Conservation (phyloP, 2,888 invertebrate genomes). For the Drosophila pegasa region DNA sequence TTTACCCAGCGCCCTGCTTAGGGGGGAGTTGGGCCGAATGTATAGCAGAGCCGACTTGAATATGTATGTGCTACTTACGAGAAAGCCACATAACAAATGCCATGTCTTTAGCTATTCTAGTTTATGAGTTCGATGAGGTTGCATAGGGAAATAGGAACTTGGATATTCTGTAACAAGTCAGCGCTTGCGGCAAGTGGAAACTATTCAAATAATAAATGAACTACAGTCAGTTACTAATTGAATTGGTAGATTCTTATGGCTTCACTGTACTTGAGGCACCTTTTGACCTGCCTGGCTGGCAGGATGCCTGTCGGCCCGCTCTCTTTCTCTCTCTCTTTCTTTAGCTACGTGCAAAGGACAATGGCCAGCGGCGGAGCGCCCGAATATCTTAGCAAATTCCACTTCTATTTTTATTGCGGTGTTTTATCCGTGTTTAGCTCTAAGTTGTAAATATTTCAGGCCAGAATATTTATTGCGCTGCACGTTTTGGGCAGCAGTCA, state of each 20-base stretch:
- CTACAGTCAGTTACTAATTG: background rate
- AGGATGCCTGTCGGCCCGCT: background rate
- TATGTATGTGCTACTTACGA: slow-evolving; percentile 9
- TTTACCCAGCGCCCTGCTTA: slow-evolving; percentile 5
- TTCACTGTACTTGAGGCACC: slow-evolving; percentile 23
- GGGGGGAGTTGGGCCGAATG: background rate
- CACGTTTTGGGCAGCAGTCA: slow-evolving; percentile 48
- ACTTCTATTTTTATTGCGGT: slow-evolving; percentile 31
- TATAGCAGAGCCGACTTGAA: slow-evolving; percentile 6
- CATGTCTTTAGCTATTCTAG: background rate
- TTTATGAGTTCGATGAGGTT: slow-evolving; percentile 6
- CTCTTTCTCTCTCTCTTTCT: slow-evolving; percentile 20
- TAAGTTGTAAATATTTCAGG: slow-evolving; percentile 52
- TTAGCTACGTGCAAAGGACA: slow-evolving; percentile 65
- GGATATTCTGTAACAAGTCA: background rate
- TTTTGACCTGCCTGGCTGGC: slow-evolving; percentile 11
- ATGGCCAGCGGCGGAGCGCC: slow-evolving; percentile 28
- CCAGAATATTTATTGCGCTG: slow-evolving; percentile 65
- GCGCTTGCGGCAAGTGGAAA: background rate
- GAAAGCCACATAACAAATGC: background rate
- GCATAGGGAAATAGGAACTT: background rate
- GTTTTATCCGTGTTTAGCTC: slow-evolving; percentile 42
- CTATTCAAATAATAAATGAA: background rate
- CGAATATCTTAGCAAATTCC: slow-evolving; percentile 51
- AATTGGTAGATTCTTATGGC: slow-evolving; percentile 6